Evolutionary conservation across 2,888 invertebrate genomes (phyloP), one percentile per base, ranked within the genome.

Genomic region (Choristoneura rosaceana): DNA sequence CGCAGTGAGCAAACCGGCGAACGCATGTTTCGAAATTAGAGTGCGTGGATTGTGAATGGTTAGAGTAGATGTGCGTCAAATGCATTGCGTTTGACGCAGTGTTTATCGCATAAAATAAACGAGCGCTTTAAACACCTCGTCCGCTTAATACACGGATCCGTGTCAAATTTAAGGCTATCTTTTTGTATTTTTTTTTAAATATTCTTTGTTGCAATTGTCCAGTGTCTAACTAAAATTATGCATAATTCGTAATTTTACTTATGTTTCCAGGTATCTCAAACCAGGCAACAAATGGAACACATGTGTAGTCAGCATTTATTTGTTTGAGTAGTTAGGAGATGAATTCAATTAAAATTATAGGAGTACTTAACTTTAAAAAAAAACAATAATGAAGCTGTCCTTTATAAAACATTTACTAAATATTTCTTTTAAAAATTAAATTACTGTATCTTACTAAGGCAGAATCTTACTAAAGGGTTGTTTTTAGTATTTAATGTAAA

Each of bases 261-360:
- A 75, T 71, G 25, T 80, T 90, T 84, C n/a, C 90, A 92, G 92
- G 91, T 84, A 89, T 79, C 74, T 86, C 87, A 65, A 76, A 79
- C 60, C 83, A 86, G 74, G 69, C 80, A 60, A 84, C 83, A 67
- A 80, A 86, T 55, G 93, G 90, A 50, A 92, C 93, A 33, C 92
- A 92, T 66, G 92, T 92, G 41, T 92, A 87, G 78, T 43, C 66
- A 71, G 47, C n/a, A 60, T 58, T 43, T 47, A 8, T 65, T 45
- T 8, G 17, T 52, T 52, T 59, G 65, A 69, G 76, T 81, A 79
- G 78, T 68, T 81, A 81, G 68, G 58, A 77, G 69, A 60, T 69
- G 55, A 75, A 70, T 74, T 76, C 25, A 25, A 77, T 74, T 76
- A 77, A 77, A 80, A 78, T 25, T 12, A 10, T 10, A 55, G 10